Conservation (phyloP, 2,797 vertebrate species). For the Malacoraja senta region DNA sequence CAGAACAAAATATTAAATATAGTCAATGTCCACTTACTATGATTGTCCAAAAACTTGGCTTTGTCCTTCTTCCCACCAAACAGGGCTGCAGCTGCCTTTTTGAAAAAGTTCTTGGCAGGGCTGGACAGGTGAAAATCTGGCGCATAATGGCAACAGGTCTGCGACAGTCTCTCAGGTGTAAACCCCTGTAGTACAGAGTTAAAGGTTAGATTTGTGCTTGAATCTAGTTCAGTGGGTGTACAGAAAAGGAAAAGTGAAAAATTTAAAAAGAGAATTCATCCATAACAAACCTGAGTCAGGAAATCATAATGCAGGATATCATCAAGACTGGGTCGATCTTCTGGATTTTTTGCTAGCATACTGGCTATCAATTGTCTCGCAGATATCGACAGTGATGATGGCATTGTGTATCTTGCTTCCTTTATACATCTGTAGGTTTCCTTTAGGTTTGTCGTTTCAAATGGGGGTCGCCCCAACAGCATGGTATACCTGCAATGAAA, state of each 20-base stretch:
- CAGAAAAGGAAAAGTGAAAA: neutral
- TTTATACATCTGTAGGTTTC: slow-evolving; percentile 93
- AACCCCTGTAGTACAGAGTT: slow-evolving; percentile 69
- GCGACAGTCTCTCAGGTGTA: slow-evolving; percentile 82
- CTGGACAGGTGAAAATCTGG: slow-evolving; percentile 95
- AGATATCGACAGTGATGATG: slow-evolving; percentile 76
- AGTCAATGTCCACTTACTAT: slow-evolving; percentile 68
- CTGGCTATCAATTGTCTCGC: slow-evolving; percentile 83
- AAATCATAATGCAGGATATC: slow-evolving; percentile 91
- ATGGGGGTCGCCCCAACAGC: slow-evolving; percentile 88
- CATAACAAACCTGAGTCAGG: slow-evolving; percentile 76
- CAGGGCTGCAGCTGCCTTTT: slow-evolving; percentile 91
- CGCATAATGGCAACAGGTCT: slow-evolving; percentile 85
- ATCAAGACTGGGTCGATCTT: slow-evolving; percentile 82
- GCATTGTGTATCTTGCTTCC: slow-evolving; percentile 86
- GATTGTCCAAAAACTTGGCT: slow-evolving; percentile 85
- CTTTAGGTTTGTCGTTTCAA: slow-evolving; percentile 95
- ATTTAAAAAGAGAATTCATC: slow-evolving; percentile 17
- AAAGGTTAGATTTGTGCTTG: neutral
- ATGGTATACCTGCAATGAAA: slow-evolving; percentile 81
- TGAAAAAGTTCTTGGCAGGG: slow-evolving; percentile 95
- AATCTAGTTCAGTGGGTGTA: slow-evolving; percentile 39
- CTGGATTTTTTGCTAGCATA: slow-evolving; percentile 85
- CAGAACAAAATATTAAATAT: neutral
- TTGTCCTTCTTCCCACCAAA: slow-evolving; percentile 95